Percentiles rank a stretch among this genome's conserved stretches.
phyloP scores from a whole-genome alignment of 2,888 invertebrate species.

The Trissonchulus sp. region DNA sequence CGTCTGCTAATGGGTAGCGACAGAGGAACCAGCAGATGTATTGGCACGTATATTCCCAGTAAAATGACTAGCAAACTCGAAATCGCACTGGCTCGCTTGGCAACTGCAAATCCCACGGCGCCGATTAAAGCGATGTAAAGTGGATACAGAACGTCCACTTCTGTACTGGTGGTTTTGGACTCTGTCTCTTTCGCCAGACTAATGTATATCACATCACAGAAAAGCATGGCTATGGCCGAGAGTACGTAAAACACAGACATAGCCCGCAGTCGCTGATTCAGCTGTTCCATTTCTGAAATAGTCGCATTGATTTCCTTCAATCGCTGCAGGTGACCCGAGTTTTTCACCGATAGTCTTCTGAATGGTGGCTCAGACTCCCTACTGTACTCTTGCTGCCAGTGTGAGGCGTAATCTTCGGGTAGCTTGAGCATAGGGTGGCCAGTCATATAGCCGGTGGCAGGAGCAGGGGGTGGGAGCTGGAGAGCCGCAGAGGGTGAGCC shows the following conservation, averaged over 20 bases:
- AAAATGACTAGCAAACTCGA: not conserved
- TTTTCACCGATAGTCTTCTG: too few species aligned
- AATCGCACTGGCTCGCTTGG: not conserved
- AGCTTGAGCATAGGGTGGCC: too few species aligned
- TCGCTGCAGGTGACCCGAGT: not conserved
- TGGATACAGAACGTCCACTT: conserved; percentile 3
- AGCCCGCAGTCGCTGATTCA: not conserved
- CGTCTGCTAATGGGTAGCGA: not conserved
- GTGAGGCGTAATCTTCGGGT: too few species aligned
- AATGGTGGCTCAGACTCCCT: too few species aligned
- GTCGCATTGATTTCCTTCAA: not conserved
- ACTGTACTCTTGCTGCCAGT: too few species aligned
- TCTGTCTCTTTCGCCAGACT: not conserved
- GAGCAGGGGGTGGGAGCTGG: too few species aligned
- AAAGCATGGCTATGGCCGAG: not conserved
- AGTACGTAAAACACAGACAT: not conserved
- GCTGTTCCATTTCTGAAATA: not conserved
- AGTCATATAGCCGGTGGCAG: too few species aligned
- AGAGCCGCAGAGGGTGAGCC: too few species aligned
- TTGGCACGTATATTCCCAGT: not conserved
- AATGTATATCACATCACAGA: not conserved
- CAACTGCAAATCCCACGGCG: not conserved
- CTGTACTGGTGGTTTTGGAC: not conserved
- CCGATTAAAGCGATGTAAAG: not conserved
- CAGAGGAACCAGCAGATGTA: not conserved